These are phyloP conservation scores for Dicyrtoma fusca DNA, from an alignment of 2,888 invertebrate species.

Conservation along the genomic window DNA sequence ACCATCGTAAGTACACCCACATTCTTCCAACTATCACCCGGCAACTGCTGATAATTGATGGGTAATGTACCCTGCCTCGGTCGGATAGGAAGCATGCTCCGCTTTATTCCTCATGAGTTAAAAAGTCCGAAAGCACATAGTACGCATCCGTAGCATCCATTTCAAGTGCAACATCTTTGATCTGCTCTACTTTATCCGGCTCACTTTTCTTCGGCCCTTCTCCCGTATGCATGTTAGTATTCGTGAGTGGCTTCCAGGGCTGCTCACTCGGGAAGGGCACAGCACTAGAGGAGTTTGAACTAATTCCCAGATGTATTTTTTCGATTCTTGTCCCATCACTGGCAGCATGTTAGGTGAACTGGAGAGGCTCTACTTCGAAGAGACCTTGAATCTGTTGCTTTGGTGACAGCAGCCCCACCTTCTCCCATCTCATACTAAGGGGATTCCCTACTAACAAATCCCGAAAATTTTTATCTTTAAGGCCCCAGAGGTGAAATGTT, in stretches of 20 bases:
- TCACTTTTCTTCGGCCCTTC: slow-evolving; percentile 56
- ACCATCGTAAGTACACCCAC: no score
- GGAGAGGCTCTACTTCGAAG: slow-evolving; percentile 85
- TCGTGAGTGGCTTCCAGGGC: slow-evolving; percentile 13
- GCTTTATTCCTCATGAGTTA: slow-evolving; percentile 49
- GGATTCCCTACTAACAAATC: slow-evolving; percentile 54
- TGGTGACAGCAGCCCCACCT: slow-evolving; percentile 48
- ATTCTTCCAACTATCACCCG: slow-evolving; percentile 43
- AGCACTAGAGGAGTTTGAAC: slow-evolving; percentile 38
- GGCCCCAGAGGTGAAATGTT: slow-evolving; percentile 48
- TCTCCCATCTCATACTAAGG: slow-evolving; percentile 45
- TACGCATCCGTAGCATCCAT: slow-evolving; percentile 51
- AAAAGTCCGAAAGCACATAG: slow-evolving; percentile 50
- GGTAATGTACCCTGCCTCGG: neutral
- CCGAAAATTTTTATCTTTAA: slow-evolving; percentile 55
- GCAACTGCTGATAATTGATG: slow-evolving; percentile 16
- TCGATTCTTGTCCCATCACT: slow-evolving; percentile 72
- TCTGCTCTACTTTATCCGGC: slow-evolving; percentile 54
- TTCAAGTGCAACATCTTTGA: slow-evolving; percentile 54
- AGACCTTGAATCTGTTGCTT: slow-evolving; percentile 61
- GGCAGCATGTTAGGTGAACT: slow-evolving; percentile 77
- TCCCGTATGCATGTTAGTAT: slow-evolving; percentile 54
- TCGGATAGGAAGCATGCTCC: slow-evolving; percentile 16
- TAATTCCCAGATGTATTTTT: slow-evolving; percentile 65
- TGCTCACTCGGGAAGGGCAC: slow-evolving; percentile 45